Percentiles rank a stretch among this genome's conserved stretches.
These are phyloP conservation scores for Chloroceryle aenea DNA, from an alignment of 2,113 vertebrate genomes.

Conservation along the genomic window DNA sequence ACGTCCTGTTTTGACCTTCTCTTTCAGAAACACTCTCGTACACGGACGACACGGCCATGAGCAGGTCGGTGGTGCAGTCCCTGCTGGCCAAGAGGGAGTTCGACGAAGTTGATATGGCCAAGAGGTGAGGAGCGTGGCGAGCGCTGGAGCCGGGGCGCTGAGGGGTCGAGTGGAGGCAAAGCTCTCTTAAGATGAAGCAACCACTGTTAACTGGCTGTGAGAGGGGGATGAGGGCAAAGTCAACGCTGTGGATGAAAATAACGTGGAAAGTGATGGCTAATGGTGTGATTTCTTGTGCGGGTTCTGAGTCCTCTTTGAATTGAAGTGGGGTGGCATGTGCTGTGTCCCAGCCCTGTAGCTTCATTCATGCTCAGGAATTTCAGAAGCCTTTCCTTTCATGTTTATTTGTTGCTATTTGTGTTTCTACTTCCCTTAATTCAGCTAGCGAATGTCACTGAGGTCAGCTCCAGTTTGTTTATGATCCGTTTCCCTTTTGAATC, in stretches of 20 bases:
- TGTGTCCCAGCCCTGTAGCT: rapidly evolving
- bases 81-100: constrained; percentile 87
- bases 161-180: rapidly evolving
- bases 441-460: not conserved
- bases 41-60: constrained; percentile 96
- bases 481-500: not conserved
- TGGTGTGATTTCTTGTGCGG: not conserved
- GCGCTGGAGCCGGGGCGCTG: rapidly evolving
- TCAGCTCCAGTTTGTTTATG: constrained; percentile 5
- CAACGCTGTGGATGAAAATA: not conserved
- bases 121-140: constrained; percentile 78
- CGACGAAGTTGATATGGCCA: constrained; percentile 92
- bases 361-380: not conserved
- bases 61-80: constrained; percentile 91
- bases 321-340: not conserved
- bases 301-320: not conserved
- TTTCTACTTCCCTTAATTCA: not conserved
- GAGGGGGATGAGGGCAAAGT: not conserved
- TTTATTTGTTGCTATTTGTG: constrained; percentile 32
- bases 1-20: not conserved
- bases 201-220: not conserved
- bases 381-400: not conserved
- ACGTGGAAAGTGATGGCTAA: not conserved
- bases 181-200: not conserved
- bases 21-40: constrained; percentile 84